phyloP scores from a whole-genome alignment of 2,113 vertebrate species.

The Xerus inauris region DNA sequence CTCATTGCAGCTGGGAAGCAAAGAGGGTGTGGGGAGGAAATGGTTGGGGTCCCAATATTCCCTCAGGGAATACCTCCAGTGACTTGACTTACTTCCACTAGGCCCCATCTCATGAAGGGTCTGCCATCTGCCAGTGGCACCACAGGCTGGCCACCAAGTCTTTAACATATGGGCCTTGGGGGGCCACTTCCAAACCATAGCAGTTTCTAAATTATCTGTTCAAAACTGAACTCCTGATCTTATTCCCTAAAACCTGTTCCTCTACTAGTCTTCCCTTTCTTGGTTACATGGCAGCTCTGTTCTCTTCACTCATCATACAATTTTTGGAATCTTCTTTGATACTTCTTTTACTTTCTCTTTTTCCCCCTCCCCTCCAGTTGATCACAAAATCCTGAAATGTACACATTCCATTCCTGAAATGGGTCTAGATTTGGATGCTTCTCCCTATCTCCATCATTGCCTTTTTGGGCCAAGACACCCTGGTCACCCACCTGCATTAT shows the following conservation, averaged over 20 bases:
- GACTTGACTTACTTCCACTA: background rate
- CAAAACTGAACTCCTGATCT: background rate
- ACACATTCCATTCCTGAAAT: too few relatives aligned
- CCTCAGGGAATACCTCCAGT: background rate
- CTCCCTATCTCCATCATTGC: background rate
- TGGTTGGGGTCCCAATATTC: background rate
- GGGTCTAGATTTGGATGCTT: background rate
- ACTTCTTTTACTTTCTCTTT: too few relatives aligned
- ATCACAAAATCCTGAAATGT: too few relatives aligned
- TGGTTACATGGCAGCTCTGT: background rate
- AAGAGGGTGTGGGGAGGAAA: background rate
- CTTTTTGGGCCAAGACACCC: background rate
- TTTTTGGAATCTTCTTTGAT: background rate
- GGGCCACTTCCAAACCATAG: background rate
- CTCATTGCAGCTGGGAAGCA: background rate
- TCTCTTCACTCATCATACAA: background rate
- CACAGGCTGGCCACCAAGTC: background rate
- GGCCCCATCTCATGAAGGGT: background rate
- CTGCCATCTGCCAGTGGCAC: too few relatives aligned
- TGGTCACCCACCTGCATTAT: accelerated
- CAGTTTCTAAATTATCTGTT: background rate
- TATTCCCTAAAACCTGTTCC: background rate
- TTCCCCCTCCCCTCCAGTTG: accelerated
- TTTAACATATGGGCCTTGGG: background rate
- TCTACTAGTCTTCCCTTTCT: background rate